Conservation (phyloP, 2,113 vertebrate genomes). For the Hemiprocne comata region DNA sequence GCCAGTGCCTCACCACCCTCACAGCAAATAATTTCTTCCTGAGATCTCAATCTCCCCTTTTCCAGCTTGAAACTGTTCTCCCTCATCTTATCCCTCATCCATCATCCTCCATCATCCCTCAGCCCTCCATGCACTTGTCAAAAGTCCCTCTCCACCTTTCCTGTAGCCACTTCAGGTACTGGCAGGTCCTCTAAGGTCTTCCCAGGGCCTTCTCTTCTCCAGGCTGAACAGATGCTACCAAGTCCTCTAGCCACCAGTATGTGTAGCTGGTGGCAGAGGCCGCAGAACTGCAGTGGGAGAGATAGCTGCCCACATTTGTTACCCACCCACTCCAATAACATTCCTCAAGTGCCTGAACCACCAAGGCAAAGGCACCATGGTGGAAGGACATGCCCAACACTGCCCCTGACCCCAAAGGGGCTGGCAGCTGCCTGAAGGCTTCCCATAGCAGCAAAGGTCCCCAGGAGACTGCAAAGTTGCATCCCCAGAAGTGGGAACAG, state of each 20-base stretch:
- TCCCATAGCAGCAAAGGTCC: neutral
- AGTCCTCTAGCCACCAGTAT: neutral
- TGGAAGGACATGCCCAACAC: neutral
- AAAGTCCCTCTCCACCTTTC: too few species aligned
- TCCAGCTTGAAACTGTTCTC: too few species aligned
- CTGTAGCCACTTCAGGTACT: too few species aligned
- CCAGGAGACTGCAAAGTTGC: neutral
- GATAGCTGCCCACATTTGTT: neutral
- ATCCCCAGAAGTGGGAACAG: neutral
- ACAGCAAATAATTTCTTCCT: too few species aligned
- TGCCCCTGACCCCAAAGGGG: neutral
- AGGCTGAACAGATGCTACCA: neutral
- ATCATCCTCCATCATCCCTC: too few species aligned
- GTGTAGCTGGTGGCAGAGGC: neutral
- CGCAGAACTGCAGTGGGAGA: neutral
- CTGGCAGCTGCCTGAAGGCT: neutral
- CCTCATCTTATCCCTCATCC: too few species aligned
- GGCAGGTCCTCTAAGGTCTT: too few species aligned
- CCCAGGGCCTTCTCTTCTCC: too few species aligned
- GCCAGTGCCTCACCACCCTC: too few species aligned
- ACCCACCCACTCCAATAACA: neutral
- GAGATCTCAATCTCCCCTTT: too few species aligned
- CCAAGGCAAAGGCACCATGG: accelerated
- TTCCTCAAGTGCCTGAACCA: neutral
- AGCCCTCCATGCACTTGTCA: too few species aligned